These are phyloP conservation scores for Rhagoletis zephyria DNA, from an alignment of 1,140 invertebrate genomes.

Conservation along the genomic window DNA sequence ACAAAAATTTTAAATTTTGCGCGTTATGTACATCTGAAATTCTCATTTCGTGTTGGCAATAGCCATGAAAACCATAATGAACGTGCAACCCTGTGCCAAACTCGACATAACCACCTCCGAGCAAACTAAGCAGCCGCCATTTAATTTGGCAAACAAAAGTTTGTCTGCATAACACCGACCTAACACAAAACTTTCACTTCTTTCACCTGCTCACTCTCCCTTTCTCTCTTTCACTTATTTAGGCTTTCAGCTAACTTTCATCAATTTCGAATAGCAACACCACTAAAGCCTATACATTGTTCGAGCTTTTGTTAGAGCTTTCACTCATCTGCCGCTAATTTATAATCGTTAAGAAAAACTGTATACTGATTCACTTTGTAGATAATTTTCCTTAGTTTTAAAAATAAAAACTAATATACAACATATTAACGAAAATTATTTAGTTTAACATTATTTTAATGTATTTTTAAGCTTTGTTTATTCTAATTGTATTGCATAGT, in stretches of 20 bases:
- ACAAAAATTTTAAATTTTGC: too few relatives aligned
- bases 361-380: constrained; percentile 21
- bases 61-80: too few relatives aligned
- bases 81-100: too few relatives aligned
- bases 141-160: too few relatives aligned
- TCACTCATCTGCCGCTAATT: not conserved
- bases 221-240: not conserved
- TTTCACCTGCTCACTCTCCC: too few relatives aligned
- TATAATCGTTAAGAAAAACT: not conserved
- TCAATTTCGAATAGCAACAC: too few relatives aligned
- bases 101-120: too few relatives aligned
- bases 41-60: too few relatives aligned
- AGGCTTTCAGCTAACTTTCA: not conserved
- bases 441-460: constrained; percentile 1
- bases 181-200: too few relatives aligned
- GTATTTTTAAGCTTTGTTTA: constrained; percentile 14
- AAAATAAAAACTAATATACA: not conserved
- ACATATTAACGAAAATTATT: not conserved
- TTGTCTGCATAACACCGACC: too few relatives aligned
- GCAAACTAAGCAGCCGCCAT: too few relatives aligned
- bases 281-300: not conserved
- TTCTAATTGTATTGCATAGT: not conserved
- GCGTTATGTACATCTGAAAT: too few relatives aligned
- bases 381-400: constrained; percentile 20
- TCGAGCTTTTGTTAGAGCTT: not conserved